Evolutionary conservation across 2,113 vertebrate genomes (phyloP), one percentile per base, ranked within the genome.

Genomic region (Grus americana): DNA sequence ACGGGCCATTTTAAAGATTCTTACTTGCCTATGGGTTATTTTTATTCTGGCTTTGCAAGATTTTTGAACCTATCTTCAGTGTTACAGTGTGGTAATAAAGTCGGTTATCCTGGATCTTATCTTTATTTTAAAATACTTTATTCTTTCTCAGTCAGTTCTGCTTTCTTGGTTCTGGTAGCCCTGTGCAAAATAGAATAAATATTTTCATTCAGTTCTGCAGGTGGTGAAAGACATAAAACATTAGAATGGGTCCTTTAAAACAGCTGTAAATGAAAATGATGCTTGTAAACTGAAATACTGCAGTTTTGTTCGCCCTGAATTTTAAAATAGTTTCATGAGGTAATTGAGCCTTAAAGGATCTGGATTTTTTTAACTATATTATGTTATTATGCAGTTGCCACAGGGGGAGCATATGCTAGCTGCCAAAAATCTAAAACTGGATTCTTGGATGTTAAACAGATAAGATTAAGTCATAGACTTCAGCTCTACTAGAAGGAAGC

Each of bases 381-480:
- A 92, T 97, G 83, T 94, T 97, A 88, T 97, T 96, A 96, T 83
- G 71, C 65, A 75, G 95, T 96, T 97, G 94, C 95, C 94, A 96
- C 66, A 96, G 88, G 95, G 91, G 94, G 73, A 97, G 86, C 92
- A 63, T 86, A 91, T 80, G 84, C 92, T 89, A 89, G 71, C 90
- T 97, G 96, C 96, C 92, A 97, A 94, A 97, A 98, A 88, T 68
- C 91, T 94, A 75, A 97, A 96, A 94, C 92, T 97, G 89, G 80
- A 96, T 94, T 88, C 91, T 96, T 90, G 97, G 97, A 95, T 97
- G 92, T 96, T 97, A 97, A 97, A 78, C 97, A 97, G 95, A 97
- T 96, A 97, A 96, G 88, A 97, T 98, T 96, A 98, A 97, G 96
- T 96, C 94, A 94, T 70, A 96, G 96, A 94, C 65, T 95, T 96